Evolutionary conservation across 1,140 invertebrate genomes (phyloP), one percentile per base, ranked within the genome.

Genomic region (Bathynomus jamesi): DNA sequence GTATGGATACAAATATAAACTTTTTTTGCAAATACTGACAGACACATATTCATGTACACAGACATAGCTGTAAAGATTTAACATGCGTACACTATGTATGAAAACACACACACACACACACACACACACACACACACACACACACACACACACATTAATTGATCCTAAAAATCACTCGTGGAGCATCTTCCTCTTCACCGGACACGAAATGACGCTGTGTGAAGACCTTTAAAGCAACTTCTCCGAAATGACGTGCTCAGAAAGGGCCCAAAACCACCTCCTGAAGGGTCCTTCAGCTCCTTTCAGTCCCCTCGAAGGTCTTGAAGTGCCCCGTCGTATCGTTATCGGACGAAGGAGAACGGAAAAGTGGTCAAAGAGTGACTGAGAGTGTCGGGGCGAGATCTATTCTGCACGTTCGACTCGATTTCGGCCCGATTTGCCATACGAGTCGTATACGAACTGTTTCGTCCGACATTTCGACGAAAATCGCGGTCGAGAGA

Each of bases 31-130:
- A 24, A 63, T 24, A 63, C 27, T 13, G 17, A 21, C 27, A 63
- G n/a, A 63, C 27, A 63, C 27, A 63, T 63, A 63, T 63, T 3
- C 27, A 63, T 63, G 27, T 63, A 63, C 27, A 21, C 27, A 63
- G n/a, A 63, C 27, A 63, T 63, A 21, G n/a, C n/a, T 63, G 27
- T 63, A 63, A 24, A 63, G n/a, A 63, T 63, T 5, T 63, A 63
- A n/a, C n/a, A n/a, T n/a, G n/a, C n/a, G n/a, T n/a, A n/a, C n/a
- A n/a, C n/a, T 64, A 64, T 64, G 28, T 64, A 64, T 64, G 13
- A 27, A 64, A 27, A 64, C 28, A 65, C 29, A 65, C 29, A 28
- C 29, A 65, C 29, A 65, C 29, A 65, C 29, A 65, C 29, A 65
- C 29, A 65, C 29, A 27, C 28, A 64, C 28, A 64, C 28, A 64